Base-by-base conservation (phyloP, 2,888 invertebrate genomes). In the Drosophila multiciliata region DNA sequence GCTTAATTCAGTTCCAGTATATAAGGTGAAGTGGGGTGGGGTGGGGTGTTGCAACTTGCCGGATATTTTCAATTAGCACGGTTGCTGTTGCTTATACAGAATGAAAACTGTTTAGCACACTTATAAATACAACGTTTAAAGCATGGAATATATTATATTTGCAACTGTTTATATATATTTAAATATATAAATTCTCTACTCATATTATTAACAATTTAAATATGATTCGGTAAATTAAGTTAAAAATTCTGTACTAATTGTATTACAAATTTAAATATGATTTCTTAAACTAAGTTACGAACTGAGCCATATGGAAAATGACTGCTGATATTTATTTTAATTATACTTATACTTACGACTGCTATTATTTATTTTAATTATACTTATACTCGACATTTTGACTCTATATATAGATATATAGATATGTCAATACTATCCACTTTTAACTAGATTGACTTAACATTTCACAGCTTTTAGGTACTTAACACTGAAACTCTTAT, bases 1-100 rank as follows among this genome's bases (percentile, higher is more conserved):
- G 32, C 53, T 80, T 70, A 69, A 78, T 75, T 75, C 63, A 61
- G 55, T 67, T 49, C 32, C 54, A 26, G 49, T 33, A 8, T 29
- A n/a, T 48, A 55, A 11, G 38, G 33, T 59, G 32, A 11, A 38
- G 33, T 61, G 32, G 36, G 38, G 17, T 0, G 49, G 40, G 32
- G 29, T 33, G 12, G 9, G 17, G 11, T 12, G 38, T 55, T 15
- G 15, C 35, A 29, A 12, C 2, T 60, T 20, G 3, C 12, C 54
- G 36, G 26, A 33, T 7, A 11, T 26, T 40, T 61, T 65, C 40
- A 64, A 62, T 63, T 63, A 62, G 49, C 35, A 69, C 12, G 15
- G 36, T 45, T 52, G 3, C 2, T 20, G 23, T 36, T 17, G 35
- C 23, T 5, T 8, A 8, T 15, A 55, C 29, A 5, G 11, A 29